Base-by-base conservation (phyloP, 2,888 invertebrate species). In the Ectemnius lituratus region DNA sequence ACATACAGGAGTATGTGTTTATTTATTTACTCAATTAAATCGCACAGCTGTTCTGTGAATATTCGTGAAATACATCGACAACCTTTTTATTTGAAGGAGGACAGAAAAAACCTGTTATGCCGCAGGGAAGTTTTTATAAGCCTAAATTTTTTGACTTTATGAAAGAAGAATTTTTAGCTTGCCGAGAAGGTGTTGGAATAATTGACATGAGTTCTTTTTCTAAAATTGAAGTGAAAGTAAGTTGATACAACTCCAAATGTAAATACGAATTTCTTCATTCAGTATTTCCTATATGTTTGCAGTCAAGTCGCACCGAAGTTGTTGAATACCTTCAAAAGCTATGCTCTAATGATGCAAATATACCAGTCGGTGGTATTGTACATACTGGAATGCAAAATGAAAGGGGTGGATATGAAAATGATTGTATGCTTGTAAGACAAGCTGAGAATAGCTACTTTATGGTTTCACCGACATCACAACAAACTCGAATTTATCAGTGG, bases 181-280 rank as follows among this genome's bases (percentile, higher is more conserved):
- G 95, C 86, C 91, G 94, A 65, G 95, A 95, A 90, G 93, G 95
- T n/a, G 95, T 96, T 58, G 95, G 95, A 65, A 92, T 96, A 66
- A 95, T 96, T 78, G 96, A 96, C 86, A 95, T 96, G 94, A 95
- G 95, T 56, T 95, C 95, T 4, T 95, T 95, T 91, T 94, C 95
- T 13, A 96, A 96, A 91, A 94, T 95, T 84, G 94, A 95, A 91
- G 93, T 96, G 63, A 93, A 93, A 91, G 95, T 95, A 90, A 88
- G 89, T 85, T 5, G 52, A 52, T 52, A 23, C 11, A 11, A 37
- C 11, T 37, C 8, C 37, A 8, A 8, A 8, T 8, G 8, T 37
- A 23, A 13, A 28, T 57, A 13, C 14, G 49, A 20, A 28, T 65
- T 45, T 27, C 49, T 61, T 23, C 47, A 37, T 56, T 65, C 20